Evolutionary conservation across 2,888 invertebrate genomes (phyloP).

Genomic region (Dicyrtoma fusca): DNA sequence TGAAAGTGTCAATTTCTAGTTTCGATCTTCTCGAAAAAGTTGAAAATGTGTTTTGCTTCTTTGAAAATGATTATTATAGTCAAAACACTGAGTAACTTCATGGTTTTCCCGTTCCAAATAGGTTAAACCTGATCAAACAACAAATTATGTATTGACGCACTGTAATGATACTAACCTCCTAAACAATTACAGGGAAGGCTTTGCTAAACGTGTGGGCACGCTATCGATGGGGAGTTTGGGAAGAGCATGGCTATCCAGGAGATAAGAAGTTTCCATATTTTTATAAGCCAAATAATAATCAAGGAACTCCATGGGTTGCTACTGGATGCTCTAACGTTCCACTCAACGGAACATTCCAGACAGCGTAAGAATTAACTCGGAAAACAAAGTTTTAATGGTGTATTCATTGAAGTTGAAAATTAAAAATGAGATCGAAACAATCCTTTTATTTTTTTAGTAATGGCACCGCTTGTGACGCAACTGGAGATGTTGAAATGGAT

Average conservation of each 20-base stretch:
- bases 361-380: constrained; percentile 15
- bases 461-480: too few relatives aligned
- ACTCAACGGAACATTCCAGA: constrained; percentile 19
- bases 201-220: constrained; percentile 47
- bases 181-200: constrained; percentile 42
- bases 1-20: too few relatives aligned
- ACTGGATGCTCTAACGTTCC: constrained; percentile 39
- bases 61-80: too few relatives aligned
- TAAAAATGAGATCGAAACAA: too few relatives aligned
- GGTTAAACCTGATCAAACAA: too few relatives aligned
- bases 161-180: too few relatives aligned
- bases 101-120: too few relatives aligned
- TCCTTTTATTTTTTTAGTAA: too few relatives aligned
- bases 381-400: background rate
- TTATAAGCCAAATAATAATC: constrained; percentile 27
- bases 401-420: background rate
- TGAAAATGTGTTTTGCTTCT: too few relatives aligned
- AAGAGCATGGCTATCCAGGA: constrained; percentile 50
- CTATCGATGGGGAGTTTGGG: constrained; percentile 50
- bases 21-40: too few relatives aligned
- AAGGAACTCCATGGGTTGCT: constrained; percentile 34
- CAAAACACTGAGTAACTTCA: too few relatives aligned
- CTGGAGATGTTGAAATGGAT: background rate
- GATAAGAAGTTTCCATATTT: constrained; percentile 50
- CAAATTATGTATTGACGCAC: too few relatives aligned